A percentile compares a stretch with the other conserved stretches of the same genome.
phyloP scores from a whole-genome alignment of 2,113 vertebrate species.

The Neogale vison region DNA sequence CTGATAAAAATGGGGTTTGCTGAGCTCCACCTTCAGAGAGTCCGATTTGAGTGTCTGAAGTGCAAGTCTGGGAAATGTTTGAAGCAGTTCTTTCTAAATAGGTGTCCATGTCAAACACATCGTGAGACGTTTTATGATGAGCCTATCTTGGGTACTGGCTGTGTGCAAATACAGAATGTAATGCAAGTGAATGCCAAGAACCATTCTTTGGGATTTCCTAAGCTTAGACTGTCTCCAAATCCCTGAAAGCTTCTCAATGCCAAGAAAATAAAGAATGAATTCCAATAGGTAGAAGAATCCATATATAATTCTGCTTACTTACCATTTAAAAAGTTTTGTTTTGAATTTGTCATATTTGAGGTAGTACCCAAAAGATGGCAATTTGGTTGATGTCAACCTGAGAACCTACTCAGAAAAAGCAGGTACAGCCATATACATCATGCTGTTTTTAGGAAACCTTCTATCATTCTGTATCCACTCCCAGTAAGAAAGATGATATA shows the following conservation, averaged over 20 bases:
- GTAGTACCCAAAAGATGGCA: neutral
- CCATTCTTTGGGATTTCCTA: neutral
- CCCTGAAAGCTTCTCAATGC: neutral
- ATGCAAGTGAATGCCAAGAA: neutral
- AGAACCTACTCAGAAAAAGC: neutral
- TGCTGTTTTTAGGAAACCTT: neutral
- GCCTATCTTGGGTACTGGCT: neutral
- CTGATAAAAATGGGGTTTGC: neutral
- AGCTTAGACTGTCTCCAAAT: neutral
- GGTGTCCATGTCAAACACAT: neutral
- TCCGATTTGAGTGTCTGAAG: neutral
- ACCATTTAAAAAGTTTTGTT: neutral
- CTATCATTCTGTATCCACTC: neutral
- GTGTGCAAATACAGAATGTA: neutral
- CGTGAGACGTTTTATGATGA: neutral
- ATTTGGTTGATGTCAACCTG: neutral
- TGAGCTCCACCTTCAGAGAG: neutral
- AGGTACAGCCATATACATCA: neutral
- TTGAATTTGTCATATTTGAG: neutral
- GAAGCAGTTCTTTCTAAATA: neutral
- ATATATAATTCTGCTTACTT: neutral
- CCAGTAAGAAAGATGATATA: neutral
- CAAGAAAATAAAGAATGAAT: neutral
- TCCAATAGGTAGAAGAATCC: neutral
- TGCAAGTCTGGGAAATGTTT: neutral